Conservation (phyloP, 1,140 invertebrate species). For the Lepidurus packardi region DNA sequence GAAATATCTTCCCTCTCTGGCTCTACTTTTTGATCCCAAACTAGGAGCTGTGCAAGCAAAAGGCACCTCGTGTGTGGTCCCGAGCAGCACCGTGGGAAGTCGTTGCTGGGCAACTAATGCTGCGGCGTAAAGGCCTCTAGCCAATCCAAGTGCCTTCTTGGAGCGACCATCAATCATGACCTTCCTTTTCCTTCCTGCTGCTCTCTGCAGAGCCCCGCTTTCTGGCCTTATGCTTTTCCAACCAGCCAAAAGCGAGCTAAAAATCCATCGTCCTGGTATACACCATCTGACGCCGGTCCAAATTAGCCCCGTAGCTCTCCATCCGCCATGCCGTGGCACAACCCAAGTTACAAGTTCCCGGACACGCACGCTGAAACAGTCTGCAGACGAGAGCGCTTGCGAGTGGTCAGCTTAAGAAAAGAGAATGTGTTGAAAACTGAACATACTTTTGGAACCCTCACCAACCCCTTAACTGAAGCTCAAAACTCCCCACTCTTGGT, state of each 20-base stretch:
- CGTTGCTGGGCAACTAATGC: conserved; percentile 20
- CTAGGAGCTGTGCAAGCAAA: conserved; percentile 21
- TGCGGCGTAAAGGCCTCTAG: conserved; percentile 20
- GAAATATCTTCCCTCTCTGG: not conserved
- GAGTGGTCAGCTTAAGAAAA: not conserved
- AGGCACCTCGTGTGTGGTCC: conserved; percentile 12
- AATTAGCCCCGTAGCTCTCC: conserved; percentile 9
- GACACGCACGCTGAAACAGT: not conserved
- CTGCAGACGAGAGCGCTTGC: conserved; percentile 20
- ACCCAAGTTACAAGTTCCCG: conserved; percentile 8
- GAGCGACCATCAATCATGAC: conserved; percentile 21
- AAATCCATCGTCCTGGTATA: not conserved
- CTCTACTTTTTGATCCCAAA: not conserved
- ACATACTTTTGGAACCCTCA: not conserved
- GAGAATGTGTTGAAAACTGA: not conserved
- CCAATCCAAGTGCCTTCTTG: conserved; percentile 21
- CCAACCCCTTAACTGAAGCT: too few species aligned
- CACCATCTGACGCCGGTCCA: conserved; percentile 9
- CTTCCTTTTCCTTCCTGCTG: conserved; percentile 19
- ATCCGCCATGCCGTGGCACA: not conserved
- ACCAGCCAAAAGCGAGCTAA: conserved; percentile 8
- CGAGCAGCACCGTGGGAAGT: conserved; percentile 12
- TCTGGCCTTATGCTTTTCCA: not conserved
- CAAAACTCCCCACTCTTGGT: too few species aligned
- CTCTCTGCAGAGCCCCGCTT: not conserved